Conservation (phyloP, 2,113 vertebrate genomes). For the Scortum barcoo region DNA sequence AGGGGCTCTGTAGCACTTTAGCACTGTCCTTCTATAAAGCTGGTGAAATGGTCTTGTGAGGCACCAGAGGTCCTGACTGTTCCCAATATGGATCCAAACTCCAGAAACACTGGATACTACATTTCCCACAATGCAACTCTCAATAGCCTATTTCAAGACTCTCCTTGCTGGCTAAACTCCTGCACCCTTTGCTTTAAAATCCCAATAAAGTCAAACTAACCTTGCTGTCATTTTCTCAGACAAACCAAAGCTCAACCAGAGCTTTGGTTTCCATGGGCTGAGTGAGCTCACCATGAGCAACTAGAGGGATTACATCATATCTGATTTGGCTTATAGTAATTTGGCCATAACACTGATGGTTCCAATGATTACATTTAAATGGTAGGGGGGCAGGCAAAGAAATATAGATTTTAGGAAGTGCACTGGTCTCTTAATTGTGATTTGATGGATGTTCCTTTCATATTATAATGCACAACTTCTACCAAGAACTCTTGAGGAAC, state of each 20-base stretch:
- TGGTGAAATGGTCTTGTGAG: too few relatives aligned
- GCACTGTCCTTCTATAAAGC: too few relatives aligned
- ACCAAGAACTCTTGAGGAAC: slow-evolving; percentile 41
- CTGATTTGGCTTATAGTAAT: neutral
- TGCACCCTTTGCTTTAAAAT: too few relatives aligned
- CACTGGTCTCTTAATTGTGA: neutral
- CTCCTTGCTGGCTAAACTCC: neutral
- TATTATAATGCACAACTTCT: neutral
- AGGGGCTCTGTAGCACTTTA: too few relatives aligned
- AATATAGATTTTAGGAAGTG: neutral
- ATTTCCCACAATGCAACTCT: slow-evolving; percentile 5
- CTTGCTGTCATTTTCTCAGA: too few relatives aligned
- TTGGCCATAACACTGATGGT: neutral
- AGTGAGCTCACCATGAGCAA: neutral
- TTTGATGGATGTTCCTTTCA: neutral
- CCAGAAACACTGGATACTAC: neutral
- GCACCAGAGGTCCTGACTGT: neutral
- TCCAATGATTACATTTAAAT: neutral
- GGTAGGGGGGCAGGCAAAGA: too few relatives aligned
- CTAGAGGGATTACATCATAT: neutral
- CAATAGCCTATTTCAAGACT: neutral
- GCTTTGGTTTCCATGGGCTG: neutral
- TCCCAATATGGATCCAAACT: neutral
- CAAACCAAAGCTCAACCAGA: too few relatives aligned
- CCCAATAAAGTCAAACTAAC: too few relatives aligned